Conservation (phyloP, 2,888 invertebrate species). For the Microplitis deprimator region DNA sequence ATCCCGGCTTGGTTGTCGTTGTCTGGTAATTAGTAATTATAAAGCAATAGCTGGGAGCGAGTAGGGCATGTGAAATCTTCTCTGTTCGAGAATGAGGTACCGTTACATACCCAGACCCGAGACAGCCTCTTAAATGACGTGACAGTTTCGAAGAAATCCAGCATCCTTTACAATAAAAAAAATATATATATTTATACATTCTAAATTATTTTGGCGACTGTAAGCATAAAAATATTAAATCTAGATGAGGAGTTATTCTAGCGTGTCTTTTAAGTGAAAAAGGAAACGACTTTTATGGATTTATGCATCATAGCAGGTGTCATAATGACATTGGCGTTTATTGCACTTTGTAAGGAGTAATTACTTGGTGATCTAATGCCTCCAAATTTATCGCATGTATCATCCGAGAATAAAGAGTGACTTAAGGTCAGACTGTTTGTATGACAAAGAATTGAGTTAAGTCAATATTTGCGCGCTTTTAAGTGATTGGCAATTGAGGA, state of each 20-base stretch:
- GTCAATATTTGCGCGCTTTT: slow-evolving; percentile 15
- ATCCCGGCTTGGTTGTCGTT: neutral
- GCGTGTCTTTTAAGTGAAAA: neutral
- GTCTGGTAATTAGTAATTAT: slow-evolving; percentile 36
- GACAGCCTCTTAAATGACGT: slow-evolving; percentile 19
- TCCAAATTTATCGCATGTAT: slow-evolving; percentile 18
- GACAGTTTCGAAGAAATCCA: slow-evolving; percentile 20
- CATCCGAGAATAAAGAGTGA: slow-evolving; percentile 28
- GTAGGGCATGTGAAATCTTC: slow-evolving; percentile 34
- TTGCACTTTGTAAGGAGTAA: slow-evolving; percentile 15
- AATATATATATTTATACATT: neutral
- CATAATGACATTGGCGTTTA: slow-evolving; percentile 48
- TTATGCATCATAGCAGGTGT: slow-evolving; percentile 69
- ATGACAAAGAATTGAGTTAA: neutral
- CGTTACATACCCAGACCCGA: slow-evolving; percentile 20
- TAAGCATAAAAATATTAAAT: neutral
- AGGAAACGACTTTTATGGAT: slow-evolving; percentile 52
- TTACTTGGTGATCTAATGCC: slow-evolving; percentile 21
- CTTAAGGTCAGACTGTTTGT: slow-evolving; percentile 30
- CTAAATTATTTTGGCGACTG: neutral
- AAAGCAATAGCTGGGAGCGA: slow-evolving; percentile 7
- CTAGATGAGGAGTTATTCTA: neutral
- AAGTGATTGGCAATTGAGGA: no score
- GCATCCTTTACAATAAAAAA: slow-evolving; percentile 19
- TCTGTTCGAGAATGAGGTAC: slow-evolving; percentile 2